phyloP scores from a whole-genome alignment of 2,113 vertebrate species.

The Leiothrix lutea region DNA sequence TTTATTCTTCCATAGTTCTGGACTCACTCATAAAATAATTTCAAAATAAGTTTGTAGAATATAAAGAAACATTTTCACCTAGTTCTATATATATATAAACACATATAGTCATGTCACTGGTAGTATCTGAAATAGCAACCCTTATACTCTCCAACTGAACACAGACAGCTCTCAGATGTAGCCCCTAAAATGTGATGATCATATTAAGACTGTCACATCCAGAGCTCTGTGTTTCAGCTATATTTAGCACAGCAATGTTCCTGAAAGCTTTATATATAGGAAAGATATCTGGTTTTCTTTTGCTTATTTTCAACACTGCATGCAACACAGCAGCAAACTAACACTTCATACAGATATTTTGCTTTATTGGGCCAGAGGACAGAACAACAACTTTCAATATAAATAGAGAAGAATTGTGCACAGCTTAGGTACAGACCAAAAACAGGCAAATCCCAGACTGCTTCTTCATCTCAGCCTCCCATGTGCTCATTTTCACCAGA shows the following conservation, averaged over 20 bases:
- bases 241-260: constrained; percentile 1
- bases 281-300: not conserved
- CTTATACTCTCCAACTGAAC: not conserved
- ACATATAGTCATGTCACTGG: not conserved
- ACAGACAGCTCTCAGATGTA: not conserved
- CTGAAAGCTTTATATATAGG: not conserved
- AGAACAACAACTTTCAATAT: not conserved
- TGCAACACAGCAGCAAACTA: not conserved
- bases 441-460: not conserved
- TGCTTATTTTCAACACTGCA: constrained; percentile 4
- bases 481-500: constrained; percentile 6
- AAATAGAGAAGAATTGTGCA: not conserved
- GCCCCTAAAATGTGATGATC: not conserved
- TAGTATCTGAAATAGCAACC: not conserved
- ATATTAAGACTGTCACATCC: not conserved
- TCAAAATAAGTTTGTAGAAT: not conserved
- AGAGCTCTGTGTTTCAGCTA: not conserved
- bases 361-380: not conserved
- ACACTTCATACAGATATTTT: not conserved
- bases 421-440: not conserved
- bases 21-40: not conserved
- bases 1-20: not conserved
- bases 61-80: not conserved
- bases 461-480: not conserved
- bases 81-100: not conserved